Conservation (phyloP, 2,888 invertebrate genomes). For the Reticulitermes lucifugus region DNA sequence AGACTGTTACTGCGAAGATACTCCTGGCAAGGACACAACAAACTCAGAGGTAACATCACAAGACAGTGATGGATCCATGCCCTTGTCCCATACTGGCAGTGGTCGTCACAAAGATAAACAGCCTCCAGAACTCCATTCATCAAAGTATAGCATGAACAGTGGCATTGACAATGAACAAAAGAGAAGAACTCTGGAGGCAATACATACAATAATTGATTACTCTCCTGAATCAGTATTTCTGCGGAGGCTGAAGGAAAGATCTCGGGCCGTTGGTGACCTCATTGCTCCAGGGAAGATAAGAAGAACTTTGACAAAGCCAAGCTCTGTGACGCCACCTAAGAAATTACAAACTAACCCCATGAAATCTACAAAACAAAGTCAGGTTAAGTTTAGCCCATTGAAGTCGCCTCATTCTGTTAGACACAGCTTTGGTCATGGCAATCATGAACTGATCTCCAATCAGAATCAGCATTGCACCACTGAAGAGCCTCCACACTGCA, state of each 20-base stretch:
- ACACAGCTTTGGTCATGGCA: not conserved
- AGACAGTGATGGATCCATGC: not conserved
- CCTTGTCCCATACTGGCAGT: not conserved
- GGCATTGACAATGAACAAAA: not conserved
- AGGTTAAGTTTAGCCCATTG: too few relatives aligned
- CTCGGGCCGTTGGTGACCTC: not conserved
- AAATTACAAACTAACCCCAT: too few relatives aligned
- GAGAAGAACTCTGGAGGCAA: slow-evolving; percentile 40
- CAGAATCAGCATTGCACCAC: too few relatives aligned
- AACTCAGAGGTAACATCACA: not conserved
- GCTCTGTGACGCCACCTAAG: not conserved
- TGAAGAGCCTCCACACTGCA: too few relatives aligned
- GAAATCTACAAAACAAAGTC: not conserved
- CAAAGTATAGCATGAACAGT: not conserved
- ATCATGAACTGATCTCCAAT: too few relatives aligned
- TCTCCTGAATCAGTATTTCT: slow-evolving; percentile 50
- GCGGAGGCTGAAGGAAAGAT: slow-evolving; percentile 42
- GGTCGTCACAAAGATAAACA: not conserved
- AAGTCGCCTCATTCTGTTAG: not conserved
- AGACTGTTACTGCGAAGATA: not conserved
- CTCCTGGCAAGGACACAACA: not conserved
- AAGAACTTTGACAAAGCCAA: not conserved
- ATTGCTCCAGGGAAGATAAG: not conserved
- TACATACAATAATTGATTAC: slow-evolving; percentile 44
- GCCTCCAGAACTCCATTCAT: not conserved